phyloP scores from a whole-genome alignment of 53 echinoderm and acorn worm genomes.

The Patiria pectinifera region DNA sequence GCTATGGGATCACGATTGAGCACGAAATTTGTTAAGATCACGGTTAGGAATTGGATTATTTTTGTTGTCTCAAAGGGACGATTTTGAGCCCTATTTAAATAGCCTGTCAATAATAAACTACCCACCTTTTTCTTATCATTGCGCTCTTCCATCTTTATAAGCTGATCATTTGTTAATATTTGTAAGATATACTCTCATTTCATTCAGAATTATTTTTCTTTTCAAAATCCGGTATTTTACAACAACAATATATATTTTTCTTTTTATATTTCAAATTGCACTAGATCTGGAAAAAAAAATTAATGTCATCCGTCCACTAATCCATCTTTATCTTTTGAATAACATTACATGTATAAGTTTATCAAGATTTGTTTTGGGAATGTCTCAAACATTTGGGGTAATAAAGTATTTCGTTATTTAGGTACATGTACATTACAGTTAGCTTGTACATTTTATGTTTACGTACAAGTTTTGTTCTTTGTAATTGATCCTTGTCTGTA shows the following conservation, averaged over 20 bases:
- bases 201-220: neutral
- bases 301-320: neutral
- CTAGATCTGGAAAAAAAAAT: neutral
- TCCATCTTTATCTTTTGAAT: neutral
- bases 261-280: neutral
- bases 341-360: neutral
- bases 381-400: neutral
- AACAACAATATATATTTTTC: no score
- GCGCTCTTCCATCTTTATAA: neutral
- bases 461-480: no score
- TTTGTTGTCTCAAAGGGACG: neutral
- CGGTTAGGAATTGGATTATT: neutral
- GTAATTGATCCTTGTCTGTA: no score
- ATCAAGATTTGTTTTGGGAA: neutral
- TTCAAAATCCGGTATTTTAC: neutral
- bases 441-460: no score
- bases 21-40: neutral
- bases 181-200: neutral
- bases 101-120: neutral
- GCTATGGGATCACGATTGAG: neutral
- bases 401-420: no score
- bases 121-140: conserved; percentile 7
- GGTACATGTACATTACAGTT: no score
- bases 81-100: neutral
- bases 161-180: neutral